phyloP scores from a whole-genome alignment of 2,797 vertebrate species.

The Typhlichthys subterraneus region DNA sequence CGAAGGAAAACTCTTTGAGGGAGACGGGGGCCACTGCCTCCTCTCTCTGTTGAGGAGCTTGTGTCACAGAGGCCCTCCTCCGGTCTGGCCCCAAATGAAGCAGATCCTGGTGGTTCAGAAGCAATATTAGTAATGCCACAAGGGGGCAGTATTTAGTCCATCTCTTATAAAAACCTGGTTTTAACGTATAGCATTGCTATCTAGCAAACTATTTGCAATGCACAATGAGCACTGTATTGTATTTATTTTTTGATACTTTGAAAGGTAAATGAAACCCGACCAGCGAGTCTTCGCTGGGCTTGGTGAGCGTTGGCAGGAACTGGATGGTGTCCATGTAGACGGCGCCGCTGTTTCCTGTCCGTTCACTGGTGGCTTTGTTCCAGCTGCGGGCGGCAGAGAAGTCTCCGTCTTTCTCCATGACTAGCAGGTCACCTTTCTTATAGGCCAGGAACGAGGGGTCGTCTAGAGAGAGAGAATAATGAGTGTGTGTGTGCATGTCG shows the following conservation, averaged over 20 bases:
- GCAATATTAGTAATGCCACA: conserved; percentile 30
- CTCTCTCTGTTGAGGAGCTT: conserved; percentile 42
- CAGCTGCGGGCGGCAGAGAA: conserved; percentile 62
- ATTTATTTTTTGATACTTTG: neutral
- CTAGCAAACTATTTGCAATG: too few species aligned
- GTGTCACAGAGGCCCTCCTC: conserved; percentile 58
- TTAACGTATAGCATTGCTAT: too few species aligned
- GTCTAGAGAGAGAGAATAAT: conserved; percentile 39
- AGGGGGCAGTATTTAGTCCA: neutral
- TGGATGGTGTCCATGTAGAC: conserved; percentile 76
- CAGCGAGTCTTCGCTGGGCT: conserved; percentile 83
- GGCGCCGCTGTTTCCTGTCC: conserved; percentile 77
- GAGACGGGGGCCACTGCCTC: conserved; percentile 80
- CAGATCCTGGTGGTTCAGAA: conserved; percentile 65
- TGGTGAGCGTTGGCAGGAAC: conserved; percentile 82
- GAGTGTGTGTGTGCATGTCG: neutral
- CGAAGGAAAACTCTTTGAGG: conserved; percentile 88
- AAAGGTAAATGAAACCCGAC: conserved; percentile 65
- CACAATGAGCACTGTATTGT: too few species aligned
- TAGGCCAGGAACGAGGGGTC: conserved; percentile 78
- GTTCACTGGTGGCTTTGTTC: conserved; percentile 82
- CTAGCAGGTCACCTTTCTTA: conserved; percentile 88
- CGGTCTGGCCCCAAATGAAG: conserved; percentile 81
- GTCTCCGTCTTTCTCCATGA: conserved; percentile 72
- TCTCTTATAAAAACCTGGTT: neutral